Evolutionary conservation across 2,888 invertebrate genomes (phyloP).

Genomic region (Mimas tiliae): DNA sequence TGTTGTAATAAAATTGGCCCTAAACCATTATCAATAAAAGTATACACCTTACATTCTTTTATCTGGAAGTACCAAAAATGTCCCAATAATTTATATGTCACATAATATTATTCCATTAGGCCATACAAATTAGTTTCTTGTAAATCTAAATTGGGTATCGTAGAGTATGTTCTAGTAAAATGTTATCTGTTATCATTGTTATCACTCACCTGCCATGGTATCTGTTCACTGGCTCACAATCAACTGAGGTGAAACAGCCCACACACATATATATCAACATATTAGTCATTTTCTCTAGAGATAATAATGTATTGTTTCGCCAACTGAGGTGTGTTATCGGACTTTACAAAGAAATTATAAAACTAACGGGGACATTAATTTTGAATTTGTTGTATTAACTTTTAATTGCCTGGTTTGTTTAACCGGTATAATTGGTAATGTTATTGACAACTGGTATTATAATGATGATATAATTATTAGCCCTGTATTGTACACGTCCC

Average conservation of each 20-base stretch:
- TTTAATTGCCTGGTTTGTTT: background rate
- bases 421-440: background rate
- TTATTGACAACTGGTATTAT: no score
- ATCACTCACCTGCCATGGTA: slow-evolving; percentile 59
- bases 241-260: slow-evolving; percentile 36
- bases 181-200: slow-evolving; percentile 26
- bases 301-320: slow-evolving; percentile 33
- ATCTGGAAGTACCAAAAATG: background rate
- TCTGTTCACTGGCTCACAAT: slow-evolving; percentile 41
- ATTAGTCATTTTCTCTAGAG: slow-evolving; percentile 42
- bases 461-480: no score
- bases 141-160: background rate
- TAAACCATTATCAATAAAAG: no score
- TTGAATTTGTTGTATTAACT: background rate
- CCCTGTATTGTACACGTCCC: no score
- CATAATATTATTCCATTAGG: background rate
- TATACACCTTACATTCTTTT: background rate
- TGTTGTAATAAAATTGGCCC: no score
- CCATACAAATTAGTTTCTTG: background rate
- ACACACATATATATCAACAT: slow-evolving; percentile 45
- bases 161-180: slow-evolving; percentile 23
- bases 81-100: background rate
- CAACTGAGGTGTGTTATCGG: background rate
- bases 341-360: background rate
- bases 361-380: slow-evolving; percentile 4